Evolutionary conservation across 2,797 vertebrate genomes (phyloP).

Genomic region (Syncerus caffer): DNA sequence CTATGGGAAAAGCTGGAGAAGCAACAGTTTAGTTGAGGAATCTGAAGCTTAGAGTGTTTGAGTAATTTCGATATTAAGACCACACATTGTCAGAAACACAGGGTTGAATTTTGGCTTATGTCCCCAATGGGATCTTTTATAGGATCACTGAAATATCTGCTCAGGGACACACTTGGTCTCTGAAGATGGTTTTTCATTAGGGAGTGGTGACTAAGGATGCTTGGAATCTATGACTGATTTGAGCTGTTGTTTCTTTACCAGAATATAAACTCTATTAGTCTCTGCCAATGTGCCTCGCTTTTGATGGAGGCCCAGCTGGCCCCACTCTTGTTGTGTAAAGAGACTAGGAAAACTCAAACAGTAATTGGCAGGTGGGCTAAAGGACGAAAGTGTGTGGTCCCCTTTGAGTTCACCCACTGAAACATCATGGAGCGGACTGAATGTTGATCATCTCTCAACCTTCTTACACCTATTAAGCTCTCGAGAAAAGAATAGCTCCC

Average conservation of each 20-base stretch:
- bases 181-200: not conserved
- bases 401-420: not conserved
- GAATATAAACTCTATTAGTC: not conserved
- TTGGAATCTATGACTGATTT: not conserved
- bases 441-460: not conserved
- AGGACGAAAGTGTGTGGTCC: not conserved
- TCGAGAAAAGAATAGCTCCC: not conserved
- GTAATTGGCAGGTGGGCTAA: not conserved
- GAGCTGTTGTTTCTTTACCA: not conserved
- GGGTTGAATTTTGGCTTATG: not conserved
- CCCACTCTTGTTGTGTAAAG: not conserved
- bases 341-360: not conserved
- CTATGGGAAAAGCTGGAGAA: not conserved
- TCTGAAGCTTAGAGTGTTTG: not conserved
- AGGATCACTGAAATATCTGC: not conserved
- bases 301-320: not conserved
- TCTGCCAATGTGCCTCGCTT: not conserved
- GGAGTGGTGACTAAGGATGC: not conserved
- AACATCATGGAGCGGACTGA: not conserved
- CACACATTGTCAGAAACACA: not conserved
- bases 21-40: not conserved
- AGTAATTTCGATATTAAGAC: not conserved
- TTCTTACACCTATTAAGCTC: not conserved
- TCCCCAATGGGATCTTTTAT: not conserved
- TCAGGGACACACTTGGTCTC: not conserved